Evolutionary conservation across 1,140 invertebrate species (phyloP), one percentile per base, ranked within the genome.

Genomic region (Orius laevigatus): DNA sequence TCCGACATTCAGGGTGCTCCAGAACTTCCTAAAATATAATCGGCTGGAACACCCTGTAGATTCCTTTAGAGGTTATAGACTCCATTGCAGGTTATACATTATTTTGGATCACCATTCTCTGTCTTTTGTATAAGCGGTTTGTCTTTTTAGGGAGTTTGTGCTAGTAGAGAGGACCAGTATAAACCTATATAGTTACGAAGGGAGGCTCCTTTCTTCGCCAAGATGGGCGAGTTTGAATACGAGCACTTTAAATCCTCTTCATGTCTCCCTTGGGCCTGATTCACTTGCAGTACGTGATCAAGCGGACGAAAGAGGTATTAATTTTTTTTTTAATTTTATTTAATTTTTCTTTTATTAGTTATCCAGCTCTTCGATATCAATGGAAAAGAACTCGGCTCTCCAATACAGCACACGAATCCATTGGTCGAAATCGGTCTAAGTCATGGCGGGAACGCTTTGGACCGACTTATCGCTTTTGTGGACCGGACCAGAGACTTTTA

Each of bases 131-230:
- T n/a, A n/a, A n/a, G n/a, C n/a, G n/a, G n/a, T n/a, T n/a, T n/a
- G n/a, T n/a, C n/a, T 42, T 59, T 73, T 15, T 56, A 90, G 86
- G 61, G 78, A 87, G 62, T 81, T 96, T 58, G 66, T 91, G 47
- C 59, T 94, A 19, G 78, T 91, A 5, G 88, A 92, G 63, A 75
- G 76, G 56, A 73, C 72, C 34, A 70, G 71, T 39, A 62, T 91
- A 2, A 79, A 79, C 51, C 65, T 94, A 5, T 90, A 90, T 62
- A 87, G 77, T 51, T 95, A 93, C 62, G 87, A 94, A 66, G 90
- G 90, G 1, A 70, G 86, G 47, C 62, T 87, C 39, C 60, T 85
- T 1, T 77, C 78, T 25, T 75, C 74, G 56, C 84, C 85, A n/a
- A 76, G 77, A 58, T 90, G 81, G 78, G 79, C 80, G 25, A 45